Evolutionary conservation across 2,888 invertebrate genomes (phyloP).

Genomic region (Linyphia triangularis): DNA sequence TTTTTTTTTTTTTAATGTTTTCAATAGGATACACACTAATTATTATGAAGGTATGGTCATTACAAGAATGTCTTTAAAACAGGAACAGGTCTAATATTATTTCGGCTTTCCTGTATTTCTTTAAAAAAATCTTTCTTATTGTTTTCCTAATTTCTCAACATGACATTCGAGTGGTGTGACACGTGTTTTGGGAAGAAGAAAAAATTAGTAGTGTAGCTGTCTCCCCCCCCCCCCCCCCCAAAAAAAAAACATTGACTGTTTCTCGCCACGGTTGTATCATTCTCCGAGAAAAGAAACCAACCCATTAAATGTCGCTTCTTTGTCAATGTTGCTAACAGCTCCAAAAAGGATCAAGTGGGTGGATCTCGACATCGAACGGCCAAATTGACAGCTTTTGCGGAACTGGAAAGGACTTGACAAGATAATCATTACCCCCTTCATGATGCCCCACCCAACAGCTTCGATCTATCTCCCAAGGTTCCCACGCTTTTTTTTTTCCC

Average conservation of each 20-base stretch:
- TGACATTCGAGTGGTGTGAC: too few relatives aligned
- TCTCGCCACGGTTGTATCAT: too few relatives aligned
- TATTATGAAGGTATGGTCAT: too few relatives aligned
- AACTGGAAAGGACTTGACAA: constrained; percentile 56
- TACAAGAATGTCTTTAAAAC: too few relatives aligned
- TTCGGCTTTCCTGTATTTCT: too few relatives aligned
- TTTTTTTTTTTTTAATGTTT: too few relatives aligned
- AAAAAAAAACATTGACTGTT: not conserved
- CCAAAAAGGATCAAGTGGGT: constrained; percentile 52
- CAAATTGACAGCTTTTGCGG: constrained; percentile 54
- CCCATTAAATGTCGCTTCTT: not conserved
- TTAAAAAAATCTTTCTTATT: too few relatives aligned
- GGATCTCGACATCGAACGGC: constrained; percentile 26
- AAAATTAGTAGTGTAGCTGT: not conserved
- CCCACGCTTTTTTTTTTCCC: constrained; percentile 51
- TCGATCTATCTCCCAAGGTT: constrained; percentile 24
- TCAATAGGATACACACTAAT: too few relatives aligned
- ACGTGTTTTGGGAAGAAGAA: not conserved
- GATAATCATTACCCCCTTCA: constrained; percentile 60
- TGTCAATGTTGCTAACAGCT: constrained; percentile 13
- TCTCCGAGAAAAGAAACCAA: not conserved
- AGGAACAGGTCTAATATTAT: too few relatives aligned
- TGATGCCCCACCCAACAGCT: constrained; percentile 45
- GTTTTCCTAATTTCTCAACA: too few relatives aligned
- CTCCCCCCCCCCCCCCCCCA: not conserved